Percentiles rank a stretch among this genome's conserved stretches.
These are phyloP conservation scores for Aramus guarauna DNA, from an alignment of 2,113 vertebrate species.

Conservation along the genomic window DNA sequence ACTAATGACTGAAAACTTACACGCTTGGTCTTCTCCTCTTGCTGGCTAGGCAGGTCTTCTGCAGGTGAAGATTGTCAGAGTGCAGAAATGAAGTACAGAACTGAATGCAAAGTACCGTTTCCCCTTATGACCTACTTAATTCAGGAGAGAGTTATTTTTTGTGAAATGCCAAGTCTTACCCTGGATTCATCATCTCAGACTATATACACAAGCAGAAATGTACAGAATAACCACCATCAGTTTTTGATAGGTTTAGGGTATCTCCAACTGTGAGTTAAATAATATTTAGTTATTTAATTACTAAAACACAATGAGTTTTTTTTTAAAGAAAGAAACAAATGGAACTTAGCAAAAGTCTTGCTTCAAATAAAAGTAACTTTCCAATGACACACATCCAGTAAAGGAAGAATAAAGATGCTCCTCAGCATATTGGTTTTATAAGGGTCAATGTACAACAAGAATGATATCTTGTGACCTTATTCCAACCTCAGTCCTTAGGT, in stretches of 20 bases:
- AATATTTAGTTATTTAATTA: not conserved
- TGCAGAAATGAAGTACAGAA: not conserved
- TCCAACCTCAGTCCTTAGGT: not conserved
- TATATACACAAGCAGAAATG: not conserved
- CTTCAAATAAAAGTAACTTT: not conserved
- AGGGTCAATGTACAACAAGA: accelerated
- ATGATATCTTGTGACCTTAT: not conserved
- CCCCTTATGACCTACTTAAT: not conserved
- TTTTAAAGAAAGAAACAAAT: not conserved
- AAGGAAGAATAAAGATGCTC: not conserved
- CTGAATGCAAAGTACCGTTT: not conserved
- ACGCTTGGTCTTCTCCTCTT: not conserved
- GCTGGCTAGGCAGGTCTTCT: not conserved
- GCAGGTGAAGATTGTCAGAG: not conserved
- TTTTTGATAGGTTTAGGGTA: not conserved
- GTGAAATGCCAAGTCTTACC: not conserved
- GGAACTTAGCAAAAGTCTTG: not conserved
- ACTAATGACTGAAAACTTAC: not conserved
- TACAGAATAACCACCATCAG: not conserved
- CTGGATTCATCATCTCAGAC: not conserved
- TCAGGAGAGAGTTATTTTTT: not conserved
- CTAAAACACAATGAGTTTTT: not conserved
- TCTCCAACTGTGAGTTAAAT: not conserved
- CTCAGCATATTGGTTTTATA: not conserved
- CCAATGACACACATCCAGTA: not conserved